These are phyloP conservation scores for Diadema setosum DNA, from an alignment of 35 echinoderm and acorn worm genomes.

Conservation along the genomic window DNA sequence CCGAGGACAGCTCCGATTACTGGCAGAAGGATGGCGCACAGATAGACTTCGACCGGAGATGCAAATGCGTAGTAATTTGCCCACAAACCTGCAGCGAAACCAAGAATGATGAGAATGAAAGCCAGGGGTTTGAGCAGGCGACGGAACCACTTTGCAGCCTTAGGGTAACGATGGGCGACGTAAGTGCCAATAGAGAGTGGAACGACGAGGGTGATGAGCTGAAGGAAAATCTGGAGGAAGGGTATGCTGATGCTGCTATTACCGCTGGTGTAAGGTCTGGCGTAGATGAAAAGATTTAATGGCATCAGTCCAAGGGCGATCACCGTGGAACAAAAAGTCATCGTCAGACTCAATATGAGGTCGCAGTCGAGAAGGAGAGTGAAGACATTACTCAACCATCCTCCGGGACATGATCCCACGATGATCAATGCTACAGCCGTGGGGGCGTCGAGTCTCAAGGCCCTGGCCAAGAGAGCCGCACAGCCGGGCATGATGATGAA, in stretches of 20 bases:
- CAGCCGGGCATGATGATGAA: constrained; percentile 66
- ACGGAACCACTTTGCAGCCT: background rate
- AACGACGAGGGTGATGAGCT: background rate
- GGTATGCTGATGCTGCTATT: background rate
- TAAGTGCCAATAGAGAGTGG: background rate
- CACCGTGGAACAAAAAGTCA: constrained; percentile 71
- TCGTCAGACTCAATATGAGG: constrained; percentile 60
- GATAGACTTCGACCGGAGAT: background rate
- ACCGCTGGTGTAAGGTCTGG: constrained; percentile 12
- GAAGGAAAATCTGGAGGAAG: background rate
- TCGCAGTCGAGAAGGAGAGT: constrained; percentile 64
- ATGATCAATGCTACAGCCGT: constrained; percentile 43
- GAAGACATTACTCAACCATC: constrained; percentile 73
- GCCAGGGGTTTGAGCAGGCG: background rate
- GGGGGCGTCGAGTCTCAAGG: constrained; percentile 20
- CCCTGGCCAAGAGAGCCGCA: constrained; percentile 27
- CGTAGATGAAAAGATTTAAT: constrained; percentile 49
- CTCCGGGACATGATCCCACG: constrained; percentile 63
- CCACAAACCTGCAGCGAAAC: constrained; percentile 4
- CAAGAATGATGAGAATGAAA: background rate
- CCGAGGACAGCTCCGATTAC: constrained; percentile 14
- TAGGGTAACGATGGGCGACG: background rate
- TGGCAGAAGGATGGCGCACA: constrained; percentile 14
- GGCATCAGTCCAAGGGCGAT: constrained; percentile 61
- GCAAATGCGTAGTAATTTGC: constrained; percentile 22